These are phyloP conservation scores for Sanderia malayensis DNA, from an alignment of 30 jellyfish, hydroid and myxozoan genomes.

Conservation along the genomic window DNA sequence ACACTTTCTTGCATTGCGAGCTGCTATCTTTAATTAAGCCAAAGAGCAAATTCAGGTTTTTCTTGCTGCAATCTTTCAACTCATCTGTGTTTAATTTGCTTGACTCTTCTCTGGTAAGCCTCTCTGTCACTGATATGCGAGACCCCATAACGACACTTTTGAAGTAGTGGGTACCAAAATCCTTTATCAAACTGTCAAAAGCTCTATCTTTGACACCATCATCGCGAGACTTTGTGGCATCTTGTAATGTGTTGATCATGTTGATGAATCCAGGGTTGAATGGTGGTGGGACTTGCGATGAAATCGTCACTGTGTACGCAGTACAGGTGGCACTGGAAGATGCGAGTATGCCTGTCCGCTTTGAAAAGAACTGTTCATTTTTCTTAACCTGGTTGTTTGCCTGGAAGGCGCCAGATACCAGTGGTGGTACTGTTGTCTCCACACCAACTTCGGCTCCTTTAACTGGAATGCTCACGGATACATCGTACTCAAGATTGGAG, in stretches of 20 bases:
- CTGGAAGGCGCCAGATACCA: constrained; percentile 11
- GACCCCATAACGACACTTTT: constrained; percentile 49
- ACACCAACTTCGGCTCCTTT: constrained; percentile 33
- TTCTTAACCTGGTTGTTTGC: constrained; percentile 12
- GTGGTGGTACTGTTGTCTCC: constrained; percentile 37
- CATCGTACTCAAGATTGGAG: constrained; percentile 11
- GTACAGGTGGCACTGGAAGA: constrained; percentile 26
- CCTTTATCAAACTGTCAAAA: constrained; percentile 14
- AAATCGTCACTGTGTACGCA: constrained; percentile 19
- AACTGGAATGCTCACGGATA: constrained; percentile 6
- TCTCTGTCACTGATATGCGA: constrained; percentile 34
- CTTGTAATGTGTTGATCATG: constrained; percentile 9
- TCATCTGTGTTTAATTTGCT: constrained; percentile 1
- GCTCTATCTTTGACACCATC: constrained; percentile 1
- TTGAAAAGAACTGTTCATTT: constrained; percentile 24
- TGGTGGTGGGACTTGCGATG: constrained; percentile 34
- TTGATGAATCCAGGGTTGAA: constrained; percentile 23
- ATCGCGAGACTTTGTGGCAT: constrained; percentile 13
- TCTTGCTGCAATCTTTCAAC: constrained; percentile 25
- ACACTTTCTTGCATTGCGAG: constrained; percentile 11
- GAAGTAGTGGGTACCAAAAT: constrained; percentile 61
- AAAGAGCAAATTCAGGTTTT: not conserved
- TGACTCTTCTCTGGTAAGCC: constrained; percentile 19
- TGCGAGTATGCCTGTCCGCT: constrained; percentile 20
- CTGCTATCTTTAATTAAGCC: not conserved